Conservation (phyloP, 2,797 vertebrate species). For the Delichon dasypus region DNA sequence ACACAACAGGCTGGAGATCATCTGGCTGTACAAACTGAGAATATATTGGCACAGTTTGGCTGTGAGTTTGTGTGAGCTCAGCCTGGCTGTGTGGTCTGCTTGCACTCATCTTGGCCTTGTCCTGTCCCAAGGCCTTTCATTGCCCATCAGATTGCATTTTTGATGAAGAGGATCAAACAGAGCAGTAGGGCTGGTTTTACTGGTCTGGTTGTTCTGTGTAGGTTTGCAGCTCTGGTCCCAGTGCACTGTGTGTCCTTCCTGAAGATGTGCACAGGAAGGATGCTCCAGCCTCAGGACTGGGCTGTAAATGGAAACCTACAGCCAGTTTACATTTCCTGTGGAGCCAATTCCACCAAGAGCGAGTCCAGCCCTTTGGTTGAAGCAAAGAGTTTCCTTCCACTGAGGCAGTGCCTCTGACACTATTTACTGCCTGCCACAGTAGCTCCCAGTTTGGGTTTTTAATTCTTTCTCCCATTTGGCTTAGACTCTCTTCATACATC, state of each 20-base stretch:
- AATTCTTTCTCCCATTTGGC: not conserved
- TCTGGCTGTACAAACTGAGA: not conserved
- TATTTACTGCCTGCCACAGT: not conserved
- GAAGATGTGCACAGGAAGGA: not conserved
- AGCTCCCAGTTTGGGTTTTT: not conserved
- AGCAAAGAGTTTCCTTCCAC: not conserved
- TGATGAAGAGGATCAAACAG: not conserved
- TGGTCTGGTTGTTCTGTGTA: not conserved
- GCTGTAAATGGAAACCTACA: not conserved
- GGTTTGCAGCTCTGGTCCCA: not conserved
- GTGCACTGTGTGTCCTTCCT: not conserved
- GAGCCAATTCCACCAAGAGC: not conserved
- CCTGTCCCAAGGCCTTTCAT: not conserved
- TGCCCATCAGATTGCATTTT: not conserved
- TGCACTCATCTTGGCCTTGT: not conserved
- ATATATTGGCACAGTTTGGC: not conserved
- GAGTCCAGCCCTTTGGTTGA: not conserved
- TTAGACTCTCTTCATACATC: not conserved
- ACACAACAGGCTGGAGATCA: not conserved
- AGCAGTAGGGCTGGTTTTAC: not conserved
- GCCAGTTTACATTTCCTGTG: not conserved
- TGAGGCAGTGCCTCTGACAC: not conserved
- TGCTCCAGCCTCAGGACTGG: not conserved
- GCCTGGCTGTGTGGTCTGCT: not conserved
- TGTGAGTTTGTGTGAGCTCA: not conserved